Evolutionary conservation across 2,797 vertebrate genomes (phyloP).

Genomic region (Cygnus olor): DNA sequence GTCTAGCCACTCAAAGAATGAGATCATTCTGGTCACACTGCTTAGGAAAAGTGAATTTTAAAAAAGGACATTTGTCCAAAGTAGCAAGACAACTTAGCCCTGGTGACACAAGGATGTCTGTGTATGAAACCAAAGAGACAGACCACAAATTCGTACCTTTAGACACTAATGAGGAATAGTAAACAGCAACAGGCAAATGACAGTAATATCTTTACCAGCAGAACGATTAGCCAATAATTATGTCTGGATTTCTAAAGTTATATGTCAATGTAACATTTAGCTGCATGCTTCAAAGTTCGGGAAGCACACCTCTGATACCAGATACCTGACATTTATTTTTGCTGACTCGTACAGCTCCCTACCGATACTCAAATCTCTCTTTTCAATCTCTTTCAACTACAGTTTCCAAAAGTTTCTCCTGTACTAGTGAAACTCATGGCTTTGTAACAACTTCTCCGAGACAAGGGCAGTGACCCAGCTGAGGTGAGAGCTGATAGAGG

Average conservation of each 20-base stretch:
- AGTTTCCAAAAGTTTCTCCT: not conserved
- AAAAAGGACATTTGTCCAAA: not conserved
- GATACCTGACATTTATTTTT: not conserved
- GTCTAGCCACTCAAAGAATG: not conserved
- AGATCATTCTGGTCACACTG: not conserved
- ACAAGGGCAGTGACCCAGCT: not conserved
- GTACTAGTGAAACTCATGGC: accelerated
- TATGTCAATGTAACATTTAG: not conserved
- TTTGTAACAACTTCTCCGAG: not conserved
- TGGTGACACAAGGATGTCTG: not conserved
- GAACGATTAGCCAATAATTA: not conserved
- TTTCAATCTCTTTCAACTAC: not conserved
- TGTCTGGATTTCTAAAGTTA: not conserved
- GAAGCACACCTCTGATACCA: not conserved
- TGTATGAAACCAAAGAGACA: not conserved
- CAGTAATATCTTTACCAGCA: not conserved
- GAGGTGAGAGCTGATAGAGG: not conserved
- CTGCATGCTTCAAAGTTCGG: not conserved
- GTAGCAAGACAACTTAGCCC: not conserved
- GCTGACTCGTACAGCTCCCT: not conserved
- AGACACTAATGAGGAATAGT: not conserved
- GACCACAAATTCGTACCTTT: not conserved
- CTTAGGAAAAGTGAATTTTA: not conserved
- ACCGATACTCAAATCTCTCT: not conserved
- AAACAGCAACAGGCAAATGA: not conserved